Evolutionary conservation across 2,113 vertebrate species (phyloP).

Genomic region (Nyctereutes procyonoides): DNA sequence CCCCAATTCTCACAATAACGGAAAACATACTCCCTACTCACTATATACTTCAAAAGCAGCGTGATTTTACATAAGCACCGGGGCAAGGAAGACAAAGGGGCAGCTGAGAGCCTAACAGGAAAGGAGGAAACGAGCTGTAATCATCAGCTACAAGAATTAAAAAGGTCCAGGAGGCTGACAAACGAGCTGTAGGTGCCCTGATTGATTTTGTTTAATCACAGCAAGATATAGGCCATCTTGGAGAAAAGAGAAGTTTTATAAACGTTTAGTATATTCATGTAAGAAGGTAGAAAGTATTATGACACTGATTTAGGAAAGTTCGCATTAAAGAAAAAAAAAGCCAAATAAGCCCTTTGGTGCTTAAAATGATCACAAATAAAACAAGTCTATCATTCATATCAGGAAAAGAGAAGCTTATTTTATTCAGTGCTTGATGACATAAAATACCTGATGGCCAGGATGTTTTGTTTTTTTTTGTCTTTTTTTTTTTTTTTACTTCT

Average conservation of each 20-base stretch:
- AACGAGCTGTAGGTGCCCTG: neutral
- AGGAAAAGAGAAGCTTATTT: neutral
- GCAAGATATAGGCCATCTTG: neutral
- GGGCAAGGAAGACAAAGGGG: neutral
- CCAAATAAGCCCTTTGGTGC: neutral
- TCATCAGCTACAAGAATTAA: neutral
- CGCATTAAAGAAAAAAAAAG: neutral
- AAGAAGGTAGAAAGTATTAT: slow-evolving; percentile 7
- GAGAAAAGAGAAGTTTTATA: neutral
- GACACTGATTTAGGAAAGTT: neutral
- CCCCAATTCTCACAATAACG: neutral
- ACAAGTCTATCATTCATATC: neutral
- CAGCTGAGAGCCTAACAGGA: neutral
- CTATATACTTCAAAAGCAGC: neutral
- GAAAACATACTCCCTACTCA: neutral
- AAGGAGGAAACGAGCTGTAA: neutral
- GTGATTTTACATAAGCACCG: neutral
- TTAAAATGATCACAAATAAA: slow-evolving; percentile 20
- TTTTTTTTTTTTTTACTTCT: neutral
- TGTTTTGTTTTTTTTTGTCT: neutral
- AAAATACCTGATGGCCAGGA: neutral
- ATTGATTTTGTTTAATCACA: neutral
- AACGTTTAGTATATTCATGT: neutral
- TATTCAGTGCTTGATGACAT: neutral
- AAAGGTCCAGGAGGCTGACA: neutral